A percentile compares a stretch with the other conserved stretches of the same genome.
Conservation (phyloP, 2,797 vertebrate species). For the Hybognathus amarus region DNA sequence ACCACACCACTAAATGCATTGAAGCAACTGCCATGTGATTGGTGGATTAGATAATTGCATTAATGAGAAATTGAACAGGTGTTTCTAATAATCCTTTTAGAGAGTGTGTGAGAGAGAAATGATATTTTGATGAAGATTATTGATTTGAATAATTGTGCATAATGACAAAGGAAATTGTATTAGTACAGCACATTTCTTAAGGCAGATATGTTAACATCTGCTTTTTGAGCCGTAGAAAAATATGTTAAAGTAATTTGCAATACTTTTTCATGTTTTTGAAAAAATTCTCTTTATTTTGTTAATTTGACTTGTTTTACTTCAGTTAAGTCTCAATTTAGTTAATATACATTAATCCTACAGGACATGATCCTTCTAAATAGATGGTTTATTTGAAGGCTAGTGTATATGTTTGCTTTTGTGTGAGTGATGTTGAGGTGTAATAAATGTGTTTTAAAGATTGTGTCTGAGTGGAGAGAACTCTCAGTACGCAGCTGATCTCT, state of each 20-base stretch:
- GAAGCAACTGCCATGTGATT: too few species aligned
- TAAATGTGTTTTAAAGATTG: slow-evolving; percentile 74
- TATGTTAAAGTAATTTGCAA: not conserved
- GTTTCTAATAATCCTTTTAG: too few species aligned
- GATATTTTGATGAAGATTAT: not conserved
- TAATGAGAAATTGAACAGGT: too few species aligned
- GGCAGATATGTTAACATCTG: not conserved
- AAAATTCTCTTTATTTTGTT: too few species aligned
- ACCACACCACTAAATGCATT: too few species aligned
- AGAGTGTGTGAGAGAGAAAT: too few species aligned
- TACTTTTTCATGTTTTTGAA: not conserved
- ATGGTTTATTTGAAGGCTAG: not conserved
- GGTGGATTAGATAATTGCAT: too few species aligned
- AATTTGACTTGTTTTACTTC: too few species aligned
- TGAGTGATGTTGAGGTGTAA: not conserved
- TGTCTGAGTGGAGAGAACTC: slow-evolving; percentile 72
- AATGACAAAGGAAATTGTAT: not conserved
- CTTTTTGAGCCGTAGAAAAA: too few species aligned
- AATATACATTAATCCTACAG: too few species aligned
- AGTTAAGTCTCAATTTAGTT: too few species aligned
- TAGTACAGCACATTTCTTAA: not conserved
- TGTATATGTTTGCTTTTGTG: not conserved
- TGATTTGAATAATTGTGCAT: not conserved
- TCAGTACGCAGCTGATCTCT: slow-evolving; percentile 79
- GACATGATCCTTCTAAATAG: not conserved